Evolutionary conservation across 2,797 vertebrate species (phyloP).

Genomic region (Sarcoramphus papa): DNA sequence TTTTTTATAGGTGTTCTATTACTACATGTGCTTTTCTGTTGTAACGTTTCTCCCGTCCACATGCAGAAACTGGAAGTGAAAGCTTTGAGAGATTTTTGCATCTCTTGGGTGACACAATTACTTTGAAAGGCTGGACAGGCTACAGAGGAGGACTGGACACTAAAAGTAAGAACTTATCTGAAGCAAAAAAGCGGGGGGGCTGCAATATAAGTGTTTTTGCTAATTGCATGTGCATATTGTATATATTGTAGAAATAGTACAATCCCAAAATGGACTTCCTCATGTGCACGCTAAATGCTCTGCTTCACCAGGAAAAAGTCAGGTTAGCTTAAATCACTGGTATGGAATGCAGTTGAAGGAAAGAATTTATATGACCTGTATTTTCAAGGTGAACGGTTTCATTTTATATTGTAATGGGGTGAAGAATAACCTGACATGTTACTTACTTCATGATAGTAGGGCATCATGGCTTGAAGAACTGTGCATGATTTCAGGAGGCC

Average conservation of each 20-base stretch:
- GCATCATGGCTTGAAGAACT: background rate
- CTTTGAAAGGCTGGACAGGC: constrained; percentile 94
- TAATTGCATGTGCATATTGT: background rate
- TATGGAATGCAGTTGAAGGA: background rate
- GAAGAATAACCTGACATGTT: background rate
- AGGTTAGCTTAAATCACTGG: background rate
- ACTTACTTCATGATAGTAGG: background rate
- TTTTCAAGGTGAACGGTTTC: background rate
- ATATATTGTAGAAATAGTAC: background rate
- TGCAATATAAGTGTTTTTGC: background rate
- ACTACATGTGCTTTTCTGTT: background rate
- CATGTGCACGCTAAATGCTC: background rate
- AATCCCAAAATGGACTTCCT: background rate
- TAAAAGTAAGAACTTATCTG: constrained; percentile 83
- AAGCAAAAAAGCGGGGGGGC: background rate
- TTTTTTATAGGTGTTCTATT: background rate
- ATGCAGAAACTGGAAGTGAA: constrained; percentile 89
- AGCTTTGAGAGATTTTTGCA: constrained; percentile 90
- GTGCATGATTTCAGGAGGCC: background rate
- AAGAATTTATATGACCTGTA: background rate
- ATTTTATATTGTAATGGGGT: background rate
- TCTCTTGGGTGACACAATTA: constrained; percentile 89
- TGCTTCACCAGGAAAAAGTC: background rate
- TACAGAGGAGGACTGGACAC: constrained; percentile 97
- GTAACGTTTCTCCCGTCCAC: background rate